Base-by-base conservation (phyloP, 2,888 invertebrate genomes). In the Chrysotoxum bicinctum region DNA sequence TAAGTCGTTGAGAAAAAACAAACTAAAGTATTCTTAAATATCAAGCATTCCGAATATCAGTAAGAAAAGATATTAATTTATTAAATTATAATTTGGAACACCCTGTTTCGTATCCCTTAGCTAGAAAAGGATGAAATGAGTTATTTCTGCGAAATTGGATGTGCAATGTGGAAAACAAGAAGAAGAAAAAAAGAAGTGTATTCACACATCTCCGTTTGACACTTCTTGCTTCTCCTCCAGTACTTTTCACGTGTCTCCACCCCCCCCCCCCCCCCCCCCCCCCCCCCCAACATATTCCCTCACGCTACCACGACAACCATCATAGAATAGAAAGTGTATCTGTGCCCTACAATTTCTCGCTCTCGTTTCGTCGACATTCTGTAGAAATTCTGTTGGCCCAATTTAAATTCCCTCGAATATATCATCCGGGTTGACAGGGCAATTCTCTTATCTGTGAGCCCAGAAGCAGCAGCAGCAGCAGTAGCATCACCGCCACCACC, bases 381-480 rank as follows among this genome's bases (percentile, higher is more conserved):
- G 66, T 37, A 50, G 58, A 60, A 74, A 60, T 85, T 81, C 81
- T 73, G 85, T 85, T 85, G 85, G 85, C 92, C 91, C 92, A 92
- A 91, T 91, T 91, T 92, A 91, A 91, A 91, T 91, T 90, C 91
- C 90, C 90, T 90, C 91, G 90, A 94, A 94, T 94, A 94, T 94
- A 94, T 94, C 94, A 94, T 94, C 93, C 92, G 92, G 93, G 93
- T 93, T 94, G 94, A 94, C 94, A 94, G 94, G 93, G 94, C 94
- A 94, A 94, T 94, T 94, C 94, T 93, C 94, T 93, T 93, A 94
- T 93, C 93, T 93, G 92, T 89, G 89, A 92, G 92, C 90, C 91
- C 91, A 91, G 91, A 91, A 91, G 88, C 58, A 64, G 40, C 48
- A 64, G 66, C 43, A 75, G 30, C 7, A 56, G 75, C 64, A 14